These are phyloP conservation scores for Ceratotherium simum DNA, from an alignment of 2,113 vertebrate species.

Conservation along the genomic window DNA sequence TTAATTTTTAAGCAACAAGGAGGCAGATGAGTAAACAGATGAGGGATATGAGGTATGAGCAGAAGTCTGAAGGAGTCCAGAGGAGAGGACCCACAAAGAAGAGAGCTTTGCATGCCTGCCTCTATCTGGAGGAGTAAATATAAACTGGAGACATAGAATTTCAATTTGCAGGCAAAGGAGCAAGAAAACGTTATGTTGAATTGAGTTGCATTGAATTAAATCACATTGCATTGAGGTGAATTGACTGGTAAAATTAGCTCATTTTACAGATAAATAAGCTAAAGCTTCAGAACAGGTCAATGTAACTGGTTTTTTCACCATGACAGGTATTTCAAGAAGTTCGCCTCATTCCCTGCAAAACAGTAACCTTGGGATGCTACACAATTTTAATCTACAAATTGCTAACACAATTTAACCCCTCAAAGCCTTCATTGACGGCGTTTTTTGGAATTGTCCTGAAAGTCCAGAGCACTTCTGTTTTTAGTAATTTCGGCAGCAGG, in stretches of 20 bases:
- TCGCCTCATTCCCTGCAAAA: neutral
- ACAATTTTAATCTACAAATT: neutral
- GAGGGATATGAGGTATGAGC: neutral
- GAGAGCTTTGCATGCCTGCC: neutral
- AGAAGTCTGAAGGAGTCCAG: neutral
- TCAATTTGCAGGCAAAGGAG: neutral
- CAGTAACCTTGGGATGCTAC: neutral
- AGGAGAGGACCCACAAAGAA: neutral
- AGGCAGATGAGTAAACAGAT: neutral
- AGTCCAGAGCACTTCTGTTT: neutral
- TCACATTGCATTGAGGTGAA: neutral
- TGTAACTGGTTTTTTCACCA: neutral
- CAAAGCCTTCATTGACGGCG: neutral
- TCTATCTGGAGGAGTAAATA: neutral
- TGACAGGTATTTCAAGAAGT: neutral
- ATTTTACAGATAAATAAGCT: neutral
- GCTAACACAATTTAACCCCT: neutral
- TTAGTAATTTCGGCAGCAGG: neutral
- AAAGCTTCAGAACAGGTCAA: neutral
- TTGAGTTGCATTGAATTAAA: neutral
- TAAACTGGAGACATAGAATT: neutral
- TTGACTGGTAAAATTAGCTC: neutral
- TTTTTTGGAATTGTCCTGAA: neutral
- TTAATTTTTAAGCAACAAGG: neutral
- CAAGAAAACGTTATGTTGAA: neutral